These are phyloP conservation scores for Gymnocephalus cernua DNA, from an alignment of 2,113 vertebrate species.

Conservation along the genomic window DNA sequence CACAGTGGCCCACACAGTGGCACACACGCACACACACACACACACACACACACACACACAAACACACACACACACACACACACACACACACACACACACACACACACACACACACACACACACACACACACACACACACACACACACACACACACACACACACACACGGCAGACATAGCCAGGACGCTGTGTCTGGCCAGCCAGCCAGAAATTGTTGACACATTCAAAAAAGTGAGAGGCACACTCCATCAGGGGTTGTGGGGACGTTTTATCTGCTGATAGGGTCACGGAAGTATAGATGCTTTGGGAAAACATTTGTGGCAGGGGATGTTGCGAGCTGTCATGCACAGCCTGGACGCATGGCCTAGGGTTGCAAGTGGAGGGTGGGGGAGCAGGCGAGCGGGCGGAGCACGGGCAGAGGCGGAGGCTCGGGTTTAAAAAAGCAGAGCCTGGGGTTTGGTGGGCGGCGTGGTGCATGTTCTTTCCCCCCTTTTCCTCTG, in stretches of 20 bases:
- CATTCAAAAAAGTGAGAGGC: conserved; percentile 88
- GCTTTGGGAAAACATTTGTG: conserved; percentile 89
- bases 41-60: conserved; percentile 33
- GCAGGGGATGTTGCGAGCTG: conserved; percentile 85
- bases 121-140: conserved; percentile 65
- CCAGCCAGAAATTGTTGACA: conserved; percentile 92
- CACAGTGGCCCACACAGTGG: neutral
- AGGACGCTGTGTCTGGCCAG: conserved; percentile 84
- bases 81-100: conserved; percentile 60
- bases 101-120: conserved; percentile 36
- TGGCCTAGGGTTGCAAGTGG: conserved; percentile 81
- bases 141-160: conserved; percentile 26
- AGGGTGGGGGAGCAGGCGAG: conserved; percentile 52
- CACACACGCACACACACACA: conserved; percentile 66
- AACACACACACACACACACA: conserved; percentile 45
- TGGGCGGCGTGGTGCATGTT: conserved; percentile 83
- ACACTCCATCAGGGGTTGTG: conserved; percentile 79
- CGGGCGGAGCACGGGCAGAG: conserved; percentile 50
- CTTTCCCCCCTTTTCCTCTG: conserved; percentile 42
- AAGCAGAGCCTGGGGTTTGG: conserved; percentile 88
- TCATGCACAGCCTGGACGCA: conserved; percentile 84
- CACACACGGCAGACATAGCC: conserved; percentile 76
- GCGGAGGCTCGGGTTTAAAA: conserved; percentile 76
- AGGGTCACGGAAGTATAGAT: conserved; percentile 86
- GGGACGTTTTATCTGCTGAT: conserved; percentile 87